These are phyloP conservation scores for Drosophila parabipectinata DNA, from an alignment of 1,140 invertebrate genomes.

Conservation along the genomic window DNA sequence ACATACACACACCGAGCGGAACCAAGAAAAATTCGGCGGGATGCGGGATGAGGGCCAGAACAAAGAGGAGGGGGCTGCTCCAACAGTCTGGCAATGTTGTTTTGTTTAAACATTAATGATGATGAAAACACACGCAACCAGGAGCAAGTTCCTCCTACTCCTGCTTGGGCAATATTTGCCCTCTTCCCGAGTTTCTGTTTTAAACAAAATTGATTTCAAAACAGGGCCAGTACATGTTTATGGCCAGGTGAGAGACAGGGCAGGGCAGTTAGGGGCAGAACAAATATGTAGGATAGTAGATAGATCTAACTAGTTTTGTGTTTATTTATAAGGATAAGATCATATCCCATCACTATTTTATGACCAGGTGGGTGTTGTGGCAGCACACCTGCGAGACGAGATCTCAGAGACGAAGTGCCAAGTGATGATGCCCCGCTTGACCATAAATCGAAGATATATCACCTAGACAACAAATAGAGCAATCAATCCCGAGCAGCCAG, in stretches of 20 bases:
- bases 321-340: background rate
- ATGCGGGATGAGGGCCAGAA: background rate
- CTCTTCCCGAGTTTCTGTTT: constrained; percentile 18
- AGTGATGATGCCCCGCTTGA: background rate
- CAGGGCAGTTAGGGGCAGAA: background rate
- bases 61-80: constrained; percentile 18
- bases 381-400: background rate
- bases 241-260: constrained; percentile 11
- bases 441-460: constrained; percentile 8
- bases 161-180: constrained; percentile 45
- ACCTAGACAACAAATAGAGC: constrained; percentile 36
- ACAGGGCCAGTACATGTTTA: constrained; percentile 3
- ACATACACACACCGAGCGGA: constrained; percentile 72
- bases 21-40: constrained; percentile 27
- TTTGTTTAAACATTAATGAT: constrained; percentile 80
- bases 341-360: background rate
- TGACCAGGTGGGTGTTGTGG: background rate
- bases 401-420: background rate
- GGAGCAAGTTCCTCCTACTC: constrained; percentile 19
- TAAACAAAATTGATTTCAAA: constrained; percentile 42
- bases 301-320: background rate
- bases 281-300: background rate
- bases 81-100: constrained; percentile 69
- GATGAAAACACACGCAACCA: constrained; percentile 76
- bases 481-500: constrained; percentile 28